Evolutionary conservation across 2,888 invertebrate species (phyloP), one percentile per base, ranked within the genome.

Genomic region (Tetragonisca angustula): DNA sequence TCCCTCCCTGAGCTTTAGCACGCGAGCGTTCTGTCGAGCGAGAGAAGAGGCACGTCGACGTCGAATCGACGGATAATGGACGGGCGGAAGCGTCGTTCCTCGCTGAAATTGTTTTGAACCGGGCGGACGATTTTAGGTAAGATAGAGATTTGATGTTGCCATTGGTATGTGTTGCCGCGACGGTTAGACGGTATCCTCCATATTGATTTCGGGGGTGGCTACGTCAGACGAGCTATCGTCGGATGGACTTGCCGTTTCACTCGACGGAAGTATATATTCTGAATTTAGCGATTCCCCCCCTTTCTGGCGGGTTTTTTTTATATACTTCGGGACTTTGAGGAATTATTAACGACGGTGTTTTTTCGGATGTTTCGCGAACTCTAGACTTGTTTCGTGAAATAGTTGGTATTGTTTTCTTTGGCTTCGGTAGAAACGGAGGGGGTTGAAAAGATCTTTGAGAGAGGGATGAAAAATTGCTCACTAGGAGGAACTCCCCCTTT

Each of bases 121-220:
- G 9, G 52, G 6, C 27, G 59, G 15, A n/a, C 15, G 43, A 19
- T 32, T 64, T 21, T 13, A 21, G 9, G 21, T 0, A 19, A 27
- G 52, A 62, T 72, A 61, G 61, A 62, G 61, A 62, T 73, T 73
- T 73, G 72, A 76, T 61, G 76, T 27, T 36, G 36, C 59, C 24
- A 24, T 61, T 68, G 70, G 32, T 59, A 24, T 69, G 52, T 52
- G 27, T 69, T 52, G 68, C 27, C 49, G 49, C 36, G 36, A 56
- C 56, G 36, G 70, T 24, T 24, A 32, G 43, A 43, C 49, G 59
- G 59, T 59, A 56, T 71, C 36, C 56, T 64, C 70, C 70, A 71
- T 71, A 71, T 71, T 71, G 70, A 71, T 71, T 71, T 36, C 54
- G 36, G 70, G 56, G 70, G 70, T 71, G 19, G 70, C 3, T 27